Conservation (phyloP, 1,140 invertebrate genomes). For the Spodoptera litura region DNA sequence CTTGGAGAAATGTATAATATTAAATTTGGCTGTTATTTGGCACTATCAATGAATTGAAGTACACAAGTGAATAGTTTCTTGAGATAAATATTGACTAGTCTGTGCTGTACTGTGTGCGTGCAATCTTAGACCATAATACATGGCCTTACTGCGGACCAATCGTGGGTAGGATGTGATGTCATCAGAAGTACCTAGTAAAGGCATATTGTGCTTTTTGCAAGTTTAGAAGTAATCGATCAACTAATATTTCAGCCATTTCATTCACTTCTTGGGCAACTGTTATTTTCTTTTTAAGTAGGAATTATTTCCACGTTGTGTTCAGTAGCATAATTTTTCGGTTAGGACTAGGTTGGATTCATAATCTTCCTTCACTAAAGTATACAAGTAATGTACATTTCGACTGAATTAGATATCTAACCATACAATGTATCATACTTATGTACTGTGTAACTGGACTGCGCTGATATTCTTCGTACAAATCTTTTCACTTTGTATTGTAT, state of each 20-base stretch:
- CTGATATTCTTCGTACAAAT: slow-evolving; percentile 74
- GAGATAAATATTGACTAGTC: slow-evolving; percentile 27
- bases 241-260: slow-evolving; percentile 1
- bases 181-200: slow-evolving; percentile 60
- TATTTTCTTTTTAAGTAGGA: slow-evolving; percentile 42
- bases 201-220: slow-evolving; percentile 56
- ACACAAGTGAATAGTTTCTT: slow-evolving; percentile 4
- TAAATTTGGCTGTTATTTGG: slow-evolving; percentile 16
- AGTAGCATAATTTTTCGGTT: slow-evolving; percentile 52
- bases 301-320: slow-evolving; percentile 62
- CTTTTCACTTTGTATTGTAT: slow-evolving; percentile 63
- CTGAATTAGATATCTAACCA: slow-evolving; percentile 60
- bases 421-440: slow-evolving; percentile 51
- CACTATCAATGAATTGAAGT: slow-evolving; percentile 24
- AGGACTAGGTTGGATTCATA: slow-evolving; percentile 28
- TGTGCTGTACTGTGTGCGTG: slow-evolving; percentile 43
- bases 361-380: slow-evolving; percentile 33
- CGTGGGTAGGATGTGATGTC: slow-evolving; percentile 60
- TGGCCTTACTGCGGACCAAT: slow-evolving; percentile 81
- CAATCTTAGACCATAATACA: slow-evolving; percentile 49
- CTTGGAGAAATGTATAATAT: neutral
- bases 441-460: slow-evolving; percentile 56
- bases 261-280: neutral
- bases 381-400: slow-evolving; percentile 51
- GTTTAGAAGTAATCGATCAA: slow-evolving; percentile 39